Evolutionary conservation across 2,888 invertebrate species (phyloP).

Genomic region (Drosophila hamatofila): DNA sequence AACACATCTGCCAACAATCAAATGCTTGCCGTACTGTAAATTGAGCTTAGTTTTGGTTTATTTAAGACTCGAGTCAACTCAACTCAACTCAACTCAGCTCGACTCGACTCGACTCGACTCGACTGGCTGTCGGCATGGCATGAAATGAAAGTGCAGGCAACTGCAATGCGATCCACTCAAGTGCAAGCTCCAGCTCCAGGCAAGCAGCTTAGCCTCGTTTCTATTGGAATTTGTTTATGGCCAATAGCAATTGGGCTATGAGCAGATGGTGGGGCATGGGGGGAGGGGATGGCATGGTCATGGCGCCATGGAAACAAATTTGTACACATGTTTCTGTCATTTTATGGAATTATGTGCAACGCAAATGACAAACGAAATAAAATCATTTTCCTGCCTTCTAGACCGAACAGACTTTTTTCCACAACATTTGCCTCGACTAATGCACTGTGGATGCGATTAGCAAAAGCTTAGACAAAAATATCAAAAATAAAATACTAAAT

Average conservation of each 20-base stretch:
- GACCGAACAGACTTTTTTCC: conserved; percentile 53
- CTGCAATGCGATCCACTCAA: conserved; percentile 64
- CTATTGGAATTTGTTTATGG: conserved; percentile 76
- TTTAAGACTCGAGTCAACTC: conserved; percentile 57
- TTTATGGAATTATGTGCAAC: conserved; percentile 78
- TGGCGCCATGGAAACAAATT: conserved; percentile 73
- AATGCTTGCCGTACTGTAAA: conserved; percentile 79
- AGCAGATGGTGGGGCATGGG: not conserved
- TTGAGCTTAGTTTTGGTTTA: conserved; percentile 76
- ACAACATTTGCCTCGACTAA: conserved; percentile 48
- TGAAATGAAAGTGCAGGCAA: conserved; percentile 57
- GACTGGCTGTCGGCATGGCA: conserved; percentile 32
- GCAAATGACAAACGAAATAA: conserved; percentile 73
- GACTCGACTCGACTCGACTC: conserved; percentile 34
- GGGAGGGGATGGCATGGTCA: not conserved
- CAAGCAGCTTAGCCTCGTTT: conserved; percentile 71
- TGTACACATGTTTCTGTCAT: conserved; percentile 82
- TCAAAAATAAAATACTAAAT: not conserved
- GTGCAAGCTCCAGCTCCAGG: conserved; percentile 58
- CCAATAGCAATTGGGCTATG: conserved; percentile 57
- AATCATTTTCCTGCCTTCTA: conserved; percentile 68
- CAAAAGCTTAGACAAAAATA: conserved; percentile 4
- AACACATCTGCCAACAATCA: conserved; percentile 79
- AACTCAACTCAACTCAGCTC: conserved; percentile 9
- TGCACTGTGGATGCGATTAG: conserved; percentile 34